These are phyloP conservation scores for Hylaeus volcanicus DNA, from an alignment of 1,140 invertebrate species.

Conservation along the genomic window DNA sequence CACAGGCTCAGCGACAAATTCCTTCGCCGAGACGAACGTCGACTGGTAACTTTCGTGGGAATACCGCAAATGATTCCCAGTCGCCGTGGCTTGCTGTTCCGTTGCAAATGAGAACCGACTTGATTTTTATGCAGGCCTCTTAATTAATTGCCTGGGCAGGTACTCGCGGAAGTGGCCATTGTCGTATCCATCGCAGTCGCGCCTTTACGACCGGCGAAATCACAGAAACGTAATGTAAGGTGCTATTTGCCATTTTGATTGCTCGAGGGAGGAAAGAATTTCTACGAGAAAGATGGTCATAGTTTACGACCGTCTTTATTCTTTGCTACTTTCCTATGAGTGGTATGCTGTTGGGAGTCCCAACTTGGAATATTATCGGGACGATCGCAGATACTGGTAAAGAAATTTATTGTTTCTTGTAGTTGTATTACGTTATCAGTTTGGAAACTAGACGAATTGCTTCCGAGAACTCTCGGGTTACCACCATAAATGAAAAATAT, in stretches of 20 bases:
- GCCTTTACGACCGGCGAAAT: constrained; percentile 17
- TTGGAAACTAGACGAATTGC: no score
- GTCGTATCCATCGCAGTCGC: constrained; percentile 7
- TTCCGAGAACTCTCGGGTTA: no score
- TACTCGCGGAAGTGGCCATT: constrained; percentile 23
- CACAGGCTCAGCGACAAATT: constrained; percentile 17
- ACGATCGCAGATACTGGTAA: no score
- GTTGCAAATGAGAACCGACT: constrained; percentile 41
- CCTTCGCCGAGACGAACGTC: neutral
- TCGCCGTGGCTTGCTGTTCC: neutral
- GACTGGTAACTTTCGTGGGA: constrained; percentile 14
- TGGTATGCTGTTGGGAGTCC: no score
- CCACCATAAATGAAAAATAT: no score
- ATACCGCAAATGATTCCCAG: constrained; percentile 34
- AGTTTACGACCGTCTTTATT: neutral
- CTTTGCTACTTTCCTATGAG: no score
- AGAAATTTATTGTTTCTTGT: no score
- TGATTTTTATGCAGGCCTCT: constrained; percentile 41
- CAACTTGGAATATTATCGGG: no score
- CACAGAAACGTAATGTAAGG: neutral
- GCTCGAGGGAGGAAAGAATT: neutral
- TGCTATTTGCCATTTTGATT: neutral
- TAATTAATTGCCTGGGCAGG: constrained; percentile 52
- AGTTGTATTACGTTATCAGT: no score
- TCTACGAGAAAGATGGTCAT: neutral